A percentile compares a stretch with the other conserved stretches of the same genome.
Evolutionary conservation across 37 sponge, comb jelly and placozoan genomes (phyloP).

Genomic region (Halisarca cf. caerulea): DNA sequence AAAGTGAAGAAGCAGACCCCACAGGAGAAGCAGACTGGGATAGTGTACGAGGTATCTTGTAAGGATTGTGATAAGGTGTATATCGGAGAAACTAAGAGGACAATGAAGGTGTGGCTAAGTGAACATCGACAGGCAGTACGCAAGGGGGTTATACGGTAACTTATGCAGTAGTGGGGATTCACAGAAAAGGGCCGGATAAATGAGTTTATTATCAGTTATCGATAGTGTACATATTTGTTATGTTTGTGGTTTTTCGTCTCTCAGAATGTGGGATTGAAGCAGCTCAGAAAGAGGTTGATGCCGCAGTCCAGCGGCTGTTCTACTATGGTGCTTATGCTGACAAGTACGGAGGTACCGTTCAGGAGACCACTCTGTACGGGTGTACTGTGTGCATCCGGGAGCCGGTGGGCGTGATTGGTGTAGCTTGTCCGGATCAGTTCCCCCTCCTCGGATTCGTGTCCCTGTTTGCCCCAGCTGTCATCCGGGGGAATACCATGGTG

Average conservation of each 20-base stretch:
- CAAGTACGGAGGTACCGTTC: conserved; percentile 93
- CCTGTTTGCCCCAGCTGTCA: conserved; percentile 93
- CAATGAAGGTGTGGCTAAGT: no score
- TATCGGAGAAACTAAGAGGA: no score
- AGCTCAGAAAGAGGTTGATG: conserved; percentile 78
- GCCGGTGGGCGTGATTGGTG: conserved; percentile 94
- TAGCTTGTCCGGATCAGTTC: conserved; percentile 90
- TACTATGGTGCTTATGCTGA: conserved; percentile 98
- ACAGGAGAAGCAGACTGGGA: no score
- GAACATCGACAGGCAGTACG: no score
- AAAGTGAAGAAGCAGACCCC: no score
- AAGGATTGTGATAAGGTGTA: no score
- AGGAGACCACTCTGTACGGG: conserved; percentile 95
- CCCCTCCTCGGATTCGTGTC: conserved; percentile 96
- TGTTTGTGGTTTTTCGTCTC: not conserved
- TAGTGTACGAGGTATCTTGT: no score
- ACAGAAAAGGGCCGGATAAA: no score
- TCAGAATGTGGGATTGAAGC: conserved; percentile 20
- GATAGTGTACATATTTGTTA: no score
- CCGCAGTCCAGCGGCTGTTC: conserved; percentile 88
- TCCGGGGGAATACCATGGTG: conserved; percentile 93
- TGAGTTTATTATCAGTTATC: no score
- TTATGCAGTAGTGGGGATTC: no score
- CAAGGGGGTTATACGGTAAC: no score
- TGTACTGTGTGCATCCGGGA: conserved; percentile 87